Evolutionary conservation across 2,113 vertebrate species (phyloP).

Genomic region (rabbit (Oryctolagus cuniculus)): DNA sequence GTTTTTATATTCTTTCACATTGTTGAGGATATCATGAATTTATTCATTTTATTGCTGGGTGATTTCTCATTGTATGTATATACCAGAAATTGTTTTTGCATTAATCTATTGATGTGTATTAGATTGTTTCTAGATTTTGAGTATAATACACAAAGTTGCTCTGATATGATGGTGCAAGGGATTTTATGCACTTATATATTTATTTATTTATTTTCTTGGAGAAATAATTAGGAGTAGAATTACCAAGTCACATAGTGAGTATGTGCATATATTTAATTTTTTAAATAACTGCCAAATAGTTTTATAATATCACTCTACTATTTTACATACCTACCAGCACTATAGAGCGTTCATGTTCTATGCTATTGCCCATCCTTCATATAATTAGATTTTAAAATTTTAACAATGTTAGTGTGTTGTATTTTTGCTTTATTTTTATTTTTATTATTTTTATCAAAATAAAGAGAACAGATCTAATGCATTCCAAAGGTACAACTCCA

Average conservation of each 20-base stretch:
- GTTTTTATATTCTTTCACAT: neutral
- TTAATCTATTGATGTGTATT: neutral
- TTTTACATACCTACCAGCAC: neutral
- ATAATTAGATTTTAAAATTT: neutral
- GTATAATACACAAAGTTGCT: neutral
- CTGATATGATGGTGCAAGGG: neutral
- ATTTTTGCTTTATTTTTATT: neutral
- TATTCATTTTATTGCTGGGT: neutral
- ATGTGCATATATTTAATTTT: neutral
- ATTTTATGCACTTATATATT: neutral
- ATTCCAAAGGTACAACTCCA: too few relatives aligned
- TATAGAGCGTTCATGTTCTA: neutral
- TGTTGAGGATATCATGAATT: neutral
- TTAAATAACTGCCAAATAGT: neutral
- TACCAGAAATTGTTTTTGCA: neutral
- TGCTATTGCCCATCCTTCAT: neutral
- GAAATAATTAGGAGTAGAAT: neutral
- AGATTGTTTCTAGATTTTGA: neutral
- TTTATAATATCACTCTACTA: neutral
- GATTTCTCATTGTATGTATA: neutral
- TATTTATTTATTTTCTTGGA: neutral
- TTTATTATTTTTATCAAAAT: neutral
- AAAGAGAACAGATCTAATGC: too few relatives aligned
- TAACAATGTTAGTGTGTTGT: neutral
- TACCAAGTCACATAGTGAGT: neutral